Percentiles rank a stretch among this genome's conserved stretches.
phyloP scores from a whole-genome alignment of 2,888 invertebrate species.

The Philopedon plagiatum region DNA sequence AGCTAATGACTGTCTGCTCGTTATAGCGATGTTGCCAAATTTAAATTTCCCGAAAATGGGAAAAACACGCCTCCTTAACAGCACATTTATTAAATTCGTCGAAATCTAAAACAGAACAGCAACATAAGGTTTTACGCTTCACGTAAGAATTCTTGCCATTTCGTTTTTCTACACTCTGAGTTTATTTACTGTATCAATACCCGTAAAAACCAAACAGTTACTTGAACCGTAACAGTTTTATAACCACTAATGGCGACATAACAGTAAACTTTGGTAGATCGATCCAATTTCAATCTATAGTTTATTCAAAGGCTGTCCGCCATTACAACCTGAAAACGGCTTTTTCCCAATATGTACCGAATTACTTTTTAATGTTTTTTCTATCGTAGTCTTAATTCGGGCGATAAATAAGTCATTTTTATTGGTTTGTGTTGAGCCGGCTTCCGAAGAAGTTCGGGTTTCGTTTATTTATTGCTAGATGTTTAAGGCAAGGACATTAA shows the following conservation, averaged over 20 bases:
- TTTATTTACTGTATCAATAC: slow-evolving; percentile 12
- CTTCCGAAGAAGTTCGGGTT: neutral
- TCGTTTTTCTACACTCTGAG: no score
- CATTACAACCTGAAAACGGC: slow-evolving; percentile 33
- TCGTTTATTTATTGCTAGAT: neutral
- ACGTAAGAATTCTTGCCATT: no score
- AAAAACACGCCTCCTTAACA: no score
- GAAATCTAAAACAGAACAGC: no score
- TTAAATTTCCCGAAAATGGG: no score
- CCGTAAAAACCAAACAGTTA: slow-evolving; percentile 4
- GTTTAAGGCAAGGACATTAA: no score
- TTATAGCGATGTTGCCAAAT: no score
- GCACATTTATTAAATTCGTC: no score
- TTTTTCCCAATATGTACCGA: slow-evolving; percentile 21
- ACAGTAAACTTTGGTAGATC: slow-evolving; percentile 38
- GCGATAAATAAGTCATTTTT: slow-evolving; percentile 27
- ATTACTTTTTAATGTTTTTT: slow-evolving; percentile 35
- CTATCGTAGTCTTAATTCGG: slow-evolving; percentile 26
- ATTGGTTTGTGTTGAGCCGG: neutral
- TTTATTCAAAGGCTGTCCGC: slow-evolving; percentile 34
- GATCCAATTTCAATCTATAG: slow-evolving; percentile 40
- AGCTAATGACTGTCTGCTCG: no score
- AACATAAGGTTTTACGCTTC: no score
- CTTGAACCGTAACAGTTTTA: slow-evolving; percentile 21
- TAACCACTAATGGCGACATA: slow-evolving; percentile 38